Evolutionary conservation across 1,140 invertebrate species (phyloP), one percentile per base, ranked within the genome.

Genomic region (Bombus cullumanus): DNA sequence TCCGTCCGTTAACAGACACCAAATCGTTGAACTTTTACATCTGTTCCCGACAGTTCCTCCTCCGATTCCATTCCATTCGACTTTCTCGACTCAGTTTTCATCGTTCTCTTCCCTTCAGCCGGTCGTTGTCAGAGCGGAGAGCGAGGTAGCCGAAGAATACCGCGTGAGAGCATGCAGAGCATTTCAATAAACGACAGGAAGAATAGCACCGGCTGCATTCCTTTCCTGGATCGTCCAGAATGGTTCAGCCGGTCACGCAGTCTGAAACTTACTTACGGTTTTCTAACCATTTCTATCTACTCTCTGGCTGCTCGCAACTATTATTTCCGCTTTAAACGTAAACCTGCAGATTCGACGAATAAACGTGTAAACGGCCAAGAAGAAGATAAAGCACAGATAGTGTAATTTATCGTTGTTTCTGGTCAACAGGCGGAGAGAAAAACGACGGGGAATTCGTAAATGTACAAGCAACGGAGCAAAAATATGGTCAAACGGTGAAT

Each of bases 171-270:
- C 88, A 85, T 86, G 88, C 87, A 53, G 87, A 89, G 88, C 88
- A 86, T 89, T 89, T 89, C 88, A 89, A 89, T 89, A 89, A 89
- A 89, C 86, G 88, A 86, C 87, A 88, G 64, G 43, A 77, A 76
- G 81, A 83, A 83, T 47, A 83, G 72, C 62, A 31, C n/a, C 53
- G 18, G n/a, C 66, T 43, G 72, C 84, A 66, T 85, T 79, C 83
- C 83, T 41, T 57, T 3, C 31, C 37, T n/a, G 39, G 31, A 47
- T 83, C 59, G 81, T 53, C 28, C 62, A 77, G 41, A 69, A 77
- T 69, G 76, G 84, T 25, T 59, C 41, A 76, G 25, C 39, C 72
- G 72, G 72, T 47, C 72, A 66, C 41, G 53, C n/a, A 43, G 53
- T 25, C n/a, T 47, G 81, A 75, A 59, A 75, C 81, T 83, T 75